Evolutionary conservation across 2,888 invertebrate species (phyloP).

Genomic region (Diplazon laetatorius): DNA sequence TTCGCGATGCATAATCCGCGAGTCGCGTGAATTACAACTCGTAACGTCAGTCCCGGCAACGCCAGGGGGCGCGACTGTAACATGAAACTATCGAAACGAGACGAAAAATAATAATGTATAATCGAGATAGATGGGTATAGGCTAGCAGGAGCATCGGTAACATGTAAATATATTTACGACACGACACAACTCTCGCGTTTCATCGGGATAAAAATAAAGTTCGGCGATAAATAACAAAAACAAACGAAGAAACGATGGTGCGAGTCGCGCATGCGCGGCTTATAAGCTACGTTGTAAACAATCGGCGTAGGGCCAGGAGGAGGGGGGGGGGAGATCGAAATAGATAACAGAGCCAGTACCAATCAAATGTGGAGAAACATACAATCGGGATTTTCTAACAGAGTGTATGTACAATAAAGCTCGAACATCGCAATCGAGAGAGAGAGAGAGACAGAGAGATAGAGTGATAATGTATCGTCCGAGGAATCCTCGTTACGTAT

Average conservation of each 20-base stretch:
- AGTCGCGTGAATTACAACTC: too few species aligned
- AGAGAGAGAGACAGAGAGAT: slow-evolving; percentile 21
- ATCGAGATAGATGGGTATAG: background rate
- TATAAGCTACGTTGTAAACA: slow-evolving; percentile 3
- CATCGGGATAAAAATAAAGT: slow-evolving; percentile 66
- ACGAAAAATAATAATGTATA: background rate
- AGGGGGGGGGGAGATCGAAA: too few species aligned
- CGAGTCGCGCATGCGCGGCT: slow-evolving; percentile 48
- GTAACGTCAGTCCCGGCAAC: background rate
- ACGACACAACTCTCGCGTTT: slow-evolving; percentile 8
- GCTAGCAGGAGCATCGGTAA: background rate
- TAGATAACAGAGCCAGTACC: background rate
- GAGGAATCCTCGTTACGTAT: slow-evolving; percentile 55
- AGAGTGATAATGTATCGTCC: slow-evolving; percentile 60
- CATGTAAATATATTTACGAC: too few species aligned
- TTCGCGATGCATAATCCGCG: too few species aligned
- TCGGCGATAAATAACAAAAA: slow-evolving; percentile 71
- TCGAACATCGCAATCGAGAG: slow-evolving; percentile 27
- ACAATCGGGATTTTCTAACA: slow-evolving; percentile 56
- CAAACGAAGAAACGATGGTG: slow-evolving; percentile 66
- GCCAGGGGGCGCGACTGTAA: slow-evolving; percentile 1
- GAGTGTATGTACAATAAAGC: slow-evolving; percentile 48
- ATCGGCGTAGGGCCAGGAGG: background rate
- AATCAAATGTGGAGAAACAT: background rate
- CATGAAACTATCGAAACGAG: slow-evolving; percentile 24